A percentile compares a stretch with the other conserved stretches of the same genome.
These are phyloP conservation scores for Alosa alosa DNA, from an alignment of 2,113 vertebrate genomes.

Conservation along the genomic window DNA sequence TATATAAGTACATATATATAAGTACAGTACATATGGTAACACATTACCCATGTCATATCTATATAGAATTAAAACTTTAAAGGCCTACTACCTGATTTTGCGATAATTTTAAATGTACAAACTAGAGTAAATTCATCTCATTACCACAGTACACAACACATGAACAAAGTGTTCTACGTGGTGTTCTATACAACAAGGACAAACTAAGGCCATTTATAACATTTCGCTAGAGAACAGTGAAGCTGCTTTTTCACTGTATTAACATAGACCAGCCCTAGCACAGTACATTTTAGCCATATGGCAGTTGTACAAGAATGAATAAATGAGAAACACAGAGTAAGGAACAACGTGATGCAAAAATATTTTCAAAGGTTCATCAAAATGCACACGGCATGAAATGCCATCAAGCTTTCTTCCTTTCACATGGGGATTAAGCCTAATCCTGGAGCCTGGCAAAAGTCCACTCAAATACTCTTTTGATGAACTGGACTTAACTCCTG, in stretches of 20 bases:
- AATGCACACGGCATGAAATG: background rate
- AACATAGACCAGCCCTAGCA: background rate
- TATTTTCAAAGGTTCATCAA: background rate
- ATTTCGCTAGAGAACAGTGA: background rate
- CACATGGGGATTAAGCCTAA: background rate
- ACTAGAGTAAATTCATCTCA: background rate
- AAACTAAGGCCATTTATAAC: background rate
- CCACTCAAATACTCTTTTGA: background rate
- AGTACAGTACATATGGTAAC: no score
- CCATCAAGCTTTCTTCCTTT: background rate
- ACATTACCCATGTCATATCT: no score
- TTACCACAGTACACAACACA: background rate
- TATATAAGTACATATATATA: no score
- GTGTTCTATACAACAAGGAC: background rate
- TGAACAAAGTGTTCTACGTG: background rate
- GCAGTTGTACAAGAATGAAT: background rate
- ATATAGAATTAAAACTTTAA: no score
- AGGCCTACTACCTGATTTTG: no score
- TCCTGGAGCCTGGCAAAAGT: background rate
- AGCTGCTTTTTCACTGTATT: background rate
- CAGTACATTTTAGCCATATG: background rate
- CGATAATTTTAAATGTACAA: background rate
- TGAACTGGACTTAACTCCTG: background rate
- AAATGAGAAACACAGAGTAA: background rate
- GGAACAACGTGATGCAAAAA: background rate